Conservation (phyloP, 64 coral and sea anemone species). For the Trachythela sp. region DNA sequence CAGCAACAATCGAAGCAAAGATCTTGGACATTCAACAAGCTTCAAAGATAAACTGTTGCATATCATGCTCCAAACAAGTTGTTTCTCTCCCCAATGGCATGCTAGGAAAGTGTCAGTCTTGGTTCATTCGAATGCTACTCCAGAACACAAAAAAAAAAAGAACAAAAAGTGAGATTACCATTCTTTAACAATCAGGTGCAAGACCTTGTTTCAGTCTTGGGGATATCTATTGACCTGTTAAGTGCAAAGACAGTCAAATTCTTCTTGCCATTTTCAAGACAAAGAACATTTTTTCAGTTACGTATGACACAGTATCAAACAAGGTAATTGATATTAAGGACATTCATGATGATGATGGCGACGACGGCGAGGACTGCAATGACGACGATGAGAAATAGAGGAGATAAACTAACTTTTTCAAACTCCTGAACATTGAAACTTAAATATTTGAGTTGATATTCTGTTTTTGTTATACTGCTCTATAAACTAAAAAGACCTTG, state of each 20-base stretch:
- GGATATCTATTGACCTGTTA: background rate
- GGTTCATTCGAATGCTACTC: background rate
- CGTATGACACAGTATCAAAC: slow-evolving; percentile 2
- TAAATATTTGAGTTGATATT: background rate
- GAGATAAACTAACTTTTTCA: background rate
- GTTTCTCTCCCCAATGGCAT: background rate
- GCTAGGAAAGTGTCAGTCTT: background rate
- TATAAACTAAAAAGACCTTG: background rate
- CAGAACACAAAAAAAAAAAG: background rate
- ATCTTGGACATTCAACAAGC: slow-evolving; percentile 35
- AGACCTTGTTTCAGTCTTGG: slow-evolving; percentile 6
- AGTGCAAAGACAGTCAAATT: slow-evolving; percentile 23
- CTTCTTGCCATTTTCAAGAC: slow-evolving; percentile 30
- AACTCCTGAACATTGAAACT: background rate
- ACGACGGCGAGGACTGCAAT: background rate
- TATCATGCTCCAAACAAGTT: slow-evolving; percentile 26
- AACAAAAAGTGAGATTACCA: background rate
- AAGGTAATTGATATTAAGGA: slow-evolving; percentile 12
- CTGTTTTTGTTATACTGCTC: background rate
- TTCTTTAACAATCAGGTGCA: background rate
- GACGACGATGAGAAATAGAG: background rate
- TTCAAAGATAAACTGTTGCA: background rate
- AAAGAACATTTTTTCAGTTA: slow-evolving; percentile 17
- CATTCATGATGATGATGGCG: background rate
- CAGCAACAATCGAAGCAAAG: background rate